Conservation (phyloP, 2,113 vertebrate species). For the Epinephelus lanceolatus region DNA sequence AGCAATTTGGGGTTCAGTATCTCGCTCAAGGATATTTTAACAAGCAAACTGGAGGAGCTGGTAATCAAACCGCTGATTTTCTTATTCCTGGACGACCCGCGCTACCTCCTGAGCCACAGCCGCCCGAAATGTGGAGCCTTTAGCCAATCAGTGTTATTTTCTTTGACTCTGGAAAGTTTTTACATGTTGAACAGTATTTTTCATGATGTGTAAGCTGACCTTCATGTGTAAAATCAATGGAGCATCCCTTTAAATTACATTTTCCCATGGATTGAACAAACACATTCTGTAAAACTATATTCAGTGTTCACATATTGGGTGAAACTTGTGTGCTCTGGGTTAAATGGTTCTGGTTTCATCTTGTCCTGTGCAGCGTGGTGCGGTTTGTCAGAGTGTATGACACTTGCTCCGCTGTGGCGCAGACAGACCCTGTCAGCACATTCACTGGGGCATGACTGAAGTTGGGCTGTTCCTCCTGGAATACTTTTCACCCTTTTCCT, state of each 20-base stretch:
- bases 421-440: slow-evolving; percentile 79
- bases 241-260: background rate
- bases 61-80: no score
- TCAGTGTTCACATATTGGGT: slow-evolving; percentile 13
- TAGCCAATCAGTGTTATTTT: background rate
- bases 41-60: no score
- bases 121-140: no score
- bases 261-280: background rate
- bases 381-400: slow-evolving; percentile 58
- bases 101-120: no score
- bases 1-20: no score
- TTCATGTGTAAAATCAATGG: background rate
- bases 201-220: background rate
- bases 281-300: background rate
- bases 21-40: no score
- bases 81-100: no score
- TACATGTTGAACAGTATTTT: background rate
- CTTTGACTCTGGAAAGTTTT: background rate
- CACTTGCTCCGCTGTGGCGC: slow-evolving; percentile 60
- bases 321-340: slow-evolving; percentile 30
- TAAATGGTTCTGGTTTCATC: slow-evolving; percentile 34
- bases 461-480: slow-evolving; percentile 65
- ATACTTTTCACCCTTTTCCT: slow-evolving; percentile 48
- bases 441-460: slow-evolving; percentile 77
- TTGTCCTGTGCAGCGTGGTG: slow-evolving; percentile 42